Evolutionary conservation across 2,113 vertebrate genomes (phyloP).

Genomic region (Rhineura floridana): DNA sequence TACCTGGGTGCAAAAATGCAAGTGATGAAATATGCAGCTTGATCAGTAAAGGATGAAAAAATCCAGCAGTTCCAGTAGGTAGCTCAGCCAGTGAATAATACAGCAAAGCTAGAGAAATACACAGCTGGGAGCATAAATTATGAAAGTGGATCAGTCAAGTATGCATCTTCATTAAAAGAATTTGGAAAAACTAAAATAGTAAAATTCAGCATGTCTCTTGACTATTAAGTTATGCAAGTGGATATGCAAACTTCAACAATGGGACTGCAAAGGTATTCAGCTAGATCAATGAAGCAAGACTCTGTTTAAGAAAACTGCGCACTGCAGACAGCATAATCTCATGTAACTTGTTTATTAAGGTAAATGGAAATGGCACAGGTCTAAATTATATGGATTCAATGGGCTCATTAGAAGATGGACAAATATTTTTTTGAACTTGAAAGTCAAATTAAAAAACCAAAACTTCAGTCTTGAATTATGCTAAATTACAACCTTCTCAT

Average conservation of each 20-base stretch:
- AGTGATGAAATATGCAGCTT: slow-evolving; percentile 41
- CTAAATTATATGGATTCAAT: neutral
- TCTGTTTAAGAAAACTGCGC: neutral
- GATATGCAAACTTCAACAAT: slow-evolving; percentile 16
- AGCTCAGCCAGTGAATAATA: slow-evolving; percentile 47
- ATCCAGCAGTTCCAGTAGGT: slow-evolving; percentile 7
- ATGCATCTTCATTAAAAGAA: slow-evolving; percentile 56
- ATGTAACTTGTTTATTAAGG: neutral
- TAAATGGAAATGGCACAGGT: slow-evolving; percentile 5
- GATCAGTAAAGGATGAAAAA: slow-evolving; percentile 27
- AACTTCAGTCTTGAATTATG: neutral
- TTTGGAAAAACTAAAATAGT: neutral
- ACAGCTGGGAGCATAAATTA: slow-evolving; percentile 50
- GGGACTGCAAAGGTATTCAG: neutral
- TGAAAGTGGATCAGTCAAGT: slow-evolving; percentile 41
- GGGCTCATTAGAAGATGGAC: neutral
- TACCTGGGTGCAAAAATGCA: slow-evolving; percentile 32
- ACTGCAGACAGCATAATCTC: slow-evolving; percentile 3
- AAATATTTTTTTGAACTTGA: neutral
- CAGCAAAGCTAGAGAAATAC: slow-evolving; percentile 12
- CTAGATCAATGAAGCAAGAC: neutral
- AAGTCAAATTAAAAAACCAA: neutral
- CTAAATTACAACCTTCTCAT: neutral
- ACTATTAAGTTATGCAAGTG: slow-evolving; percentile 22
- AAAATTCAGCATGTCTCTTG: slow-evolving; percentile 15